Percentiles rank a stretch among this genome's conserved stretches.
These are phyloP conservation scores for Uropsilus gracilis DNA, from an alignment of 2,113 vertebrate genomes.

Conservation along the genomic window DNA sequence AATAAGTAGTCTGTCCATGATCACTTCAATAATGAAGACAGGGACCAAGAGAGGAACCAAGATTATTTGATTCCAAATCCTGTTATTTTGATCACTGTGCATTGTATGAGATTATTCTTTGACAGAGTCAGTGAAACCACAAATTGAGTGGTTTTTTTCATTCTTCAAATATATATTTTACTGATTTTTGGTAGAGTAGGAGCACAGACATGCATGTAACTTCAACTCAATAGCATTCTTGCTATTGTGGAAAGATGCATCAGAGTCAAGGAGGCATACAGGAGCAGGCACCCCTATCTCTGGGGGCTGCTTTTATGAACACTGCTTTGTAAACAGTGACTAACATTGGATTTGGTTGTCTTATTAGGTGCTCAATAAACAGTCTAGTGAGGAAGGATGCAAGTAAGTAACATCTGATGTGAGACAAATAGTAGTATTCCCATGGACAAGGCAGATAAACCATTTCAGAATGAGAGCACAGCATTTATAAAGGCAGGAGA, in stretches of 20 bases:
- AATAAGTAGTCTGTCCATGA: not conserved
- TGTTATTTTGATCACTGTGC: not conserved
- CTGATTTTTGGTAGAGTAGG: not conserved
- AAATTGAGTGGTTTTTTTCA: not conserved
- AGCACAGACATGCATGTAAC: not conserved
- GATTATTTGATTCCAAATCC: not conserved
- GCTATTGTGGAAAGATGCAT: not conserved
- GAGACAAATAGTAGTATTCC: not conserved
- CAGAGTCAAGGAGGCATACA: accelerated
- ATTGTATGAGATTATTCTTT: not conserved
- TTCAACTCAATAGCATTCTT: not conserved
- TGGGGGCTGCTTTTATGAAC: not conserved
- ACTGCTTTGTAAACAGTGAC: accelerated
- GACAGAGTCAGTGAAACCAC: constrained; percentile 10
- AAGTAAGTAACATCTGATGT: not conserved
- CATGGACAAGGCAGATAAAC: not conserved
- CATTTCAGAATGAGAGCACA: not conserved
- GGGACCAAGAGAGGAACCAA: not conserved
- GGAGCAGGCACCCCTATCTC: not conserved
- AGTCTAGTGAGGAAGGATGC: not conserved
- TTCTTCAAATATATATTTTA: not conserved
- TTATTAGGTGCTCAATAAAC: not conserved
- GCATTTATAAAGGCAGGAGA: not conserved
- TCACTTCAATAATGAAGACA: not conserved
- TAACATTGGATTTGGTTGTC: not conserved